A percentile compares a stretch with the other conserved stretches of the same genome.
phyloP scores from a whole-genome alignment of 2,797 vertebrate species.

The Allobates femoralis region DNA sequence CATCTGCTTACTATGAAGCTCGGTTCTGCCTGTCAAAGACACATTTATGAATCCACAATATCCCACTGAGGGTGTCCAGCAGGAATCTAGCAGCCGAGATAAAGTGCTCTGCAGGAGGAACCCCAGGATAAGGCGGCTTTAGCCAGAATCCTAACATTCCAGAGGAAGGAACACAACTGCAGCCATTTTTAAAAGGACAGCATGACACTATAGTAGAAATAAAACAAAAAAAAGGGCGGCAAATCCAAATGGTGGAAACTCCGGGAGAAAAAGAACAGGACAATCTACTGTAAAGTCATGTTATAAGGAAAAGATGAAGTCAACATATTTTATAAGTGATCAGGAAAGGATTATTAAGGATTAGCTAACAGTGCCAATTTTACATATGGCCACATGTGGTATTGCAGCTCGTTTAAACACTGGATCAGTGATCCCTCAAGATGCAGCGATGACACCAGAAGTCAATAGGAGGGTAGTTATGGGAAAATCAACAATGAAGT shows the following conservation, averaged over 20 bases:
- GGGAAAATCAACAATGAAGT: too few species aligned
- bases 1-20: constrained; percentile 62
- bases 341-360: not conserved
- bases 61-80: constrained; percentile 51
- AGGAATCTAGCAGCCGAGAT: constrained; percentile 35
- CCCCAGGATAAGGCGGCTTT: constrained; percentile 35
- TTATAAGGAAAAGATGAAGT: not conserved
- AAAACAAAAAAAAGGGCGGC: not conserved
- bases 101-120: constrained; percentile 41
- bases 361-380: not conserved
- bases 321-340: not conserved
- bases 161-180: constrained; percentile 16
- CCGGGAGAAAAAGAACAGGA: not conserved
- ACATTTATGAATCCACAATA: constrained; percentile 56
- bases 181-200: constrained; percentile 55
- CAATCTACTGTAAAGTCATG: not conserved
- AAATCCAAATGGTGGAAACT: constrained; percentile 3
- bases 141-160: constrained; percentile 52
- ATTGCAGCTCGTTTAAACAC: not conserved
- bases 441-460: too few species aligned
- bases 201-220: not conserved
- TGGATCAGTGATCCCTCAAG: too few species aligned
- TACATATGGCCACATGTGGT: not conserved
- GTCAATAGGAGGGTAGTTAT: too few species aligned
- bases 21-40: constrained; percentile 58